Evolutionary conservation across 2,797 vertebrate genomes (phyloP).

Genomic region (Champsocephalus gunnari): DNA sequence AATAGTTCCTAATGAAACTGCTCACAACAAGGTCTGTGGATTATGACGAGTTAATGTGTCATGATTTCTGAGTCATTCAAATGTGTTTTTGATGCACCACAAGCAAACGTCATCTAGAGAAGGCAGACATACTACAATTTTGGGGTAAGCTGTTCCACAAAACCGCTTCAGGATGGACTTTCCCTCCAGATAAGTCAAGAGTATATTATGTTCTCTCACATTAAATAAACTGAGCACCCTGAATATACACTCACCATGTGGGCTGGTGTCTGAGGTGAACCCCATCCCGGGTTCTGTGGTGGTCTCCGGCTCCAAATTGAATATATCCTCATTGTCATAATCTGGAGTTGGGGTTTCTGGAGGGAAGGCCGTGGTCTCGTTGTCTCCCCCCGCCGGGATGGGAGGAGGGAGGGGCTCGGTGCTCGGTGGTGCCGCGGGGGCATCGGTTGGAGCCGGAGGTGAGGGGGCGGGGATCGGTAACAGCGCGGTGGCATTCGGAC

Average conservation of each 20-base stretch:
- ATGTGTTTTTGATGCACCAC: too few relatives aligned
- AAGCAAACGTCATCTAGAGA: too few relatives aligned
- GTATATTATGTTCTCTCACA: not conserved
- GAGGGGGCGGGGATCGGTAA: slow-evolving; percentile 17
- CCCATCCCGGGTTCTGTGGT: slow-evolving; percentile 37
- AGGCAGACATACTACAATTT: too few relatives aligned
- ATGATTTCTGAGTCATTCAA: too few relatives aligned
- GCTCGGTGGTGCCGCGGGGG: slow-evolving; percentile 19
- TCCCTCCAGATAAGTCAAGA: not conserved
- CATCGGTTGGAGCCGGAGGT: slow-evolving; percentile 40
- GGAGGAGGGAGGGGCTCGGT: slow-evolving; percentile 11
- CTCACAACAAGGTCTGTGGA: too few relatives aligned
- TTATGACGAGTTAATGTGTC: too few relatives aligned
- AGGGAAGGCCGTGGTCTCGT: slow-evolving; percentile 3
- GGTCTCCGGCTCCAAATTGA: not conserved
- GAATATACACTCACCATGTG: slow-evolving; percentile 59
- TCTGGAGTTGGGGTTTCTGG: slow-evolving; percentile 23
- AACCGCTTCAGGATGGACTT: not conserved
- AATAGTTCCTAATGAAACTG: too few relatives aligned
- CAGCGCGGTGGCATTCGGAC: slow-evolving; percentile 23
- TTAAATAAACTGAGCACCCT: not conserved
- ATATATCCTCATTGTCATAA: accelerated
- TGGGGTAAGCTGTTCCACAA: too few relatives aligned
- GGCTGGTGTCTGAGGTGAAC: slow-evolving; percentile 39
- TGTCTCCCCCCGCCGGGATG: not conserved